Conservation (phyloP, 2,113 vertebrate genomes). For the Lamprotornis superbus region DNA sequence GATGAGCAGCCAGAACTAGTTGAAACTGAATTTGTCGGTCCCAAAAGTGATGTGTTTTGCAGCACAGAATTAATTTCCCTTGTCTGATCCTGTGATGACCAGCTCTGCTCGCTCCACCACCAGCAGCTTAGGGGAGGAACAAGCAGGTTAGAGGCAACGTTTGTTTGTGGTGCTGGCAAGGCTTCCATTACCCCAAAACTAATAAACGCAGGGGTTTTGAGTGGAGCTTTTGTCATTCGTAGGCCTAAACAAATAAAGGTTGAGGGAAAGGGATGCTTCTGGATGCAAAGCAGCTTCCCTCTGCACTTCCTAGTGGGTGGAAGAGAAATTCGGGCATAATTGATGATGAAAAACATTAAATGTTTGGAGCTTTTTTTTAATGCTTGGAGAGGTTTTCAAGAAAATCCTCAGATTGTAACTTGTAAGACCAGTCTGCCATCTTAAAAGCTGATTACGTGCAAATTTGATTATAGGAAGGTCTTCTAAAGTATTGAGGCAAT, state of each 20-base stretch:
- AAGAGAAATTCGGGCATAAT: fast-evolving
- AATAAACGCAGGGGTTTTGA: neutral
- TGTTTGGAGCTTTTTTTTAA: neutral
- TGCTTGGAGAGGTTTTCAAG: neutral
- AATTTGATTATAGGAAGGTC: neutral
- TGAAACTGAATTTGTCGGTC: neutral
- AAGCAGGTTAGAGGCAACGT: neutral
- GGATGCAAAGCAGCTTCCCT: neutral
- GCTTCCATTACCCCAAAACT: neutral
- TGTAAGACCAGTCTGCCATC: neutral
- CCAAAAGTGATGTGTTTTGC: neutral
- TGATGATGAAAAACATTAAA: neutral
- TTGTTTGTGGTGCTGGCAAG: neutral
- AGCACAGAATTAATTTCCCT: neutral
- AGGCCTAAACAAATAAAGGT: neutral
- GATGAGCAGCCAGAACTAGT: fast-evolving
- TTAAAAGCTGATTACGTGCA: neutral
- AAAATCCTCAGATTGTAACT: neutral
- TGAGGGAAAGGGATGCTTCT: neutral
- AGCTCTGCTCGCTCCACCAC: neutral
- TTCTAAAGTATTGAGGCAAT: neutral
- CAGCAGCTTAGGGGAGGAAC: neutral
- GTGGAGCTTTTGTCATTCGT: neutral
- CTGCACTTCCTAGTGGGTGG: fast-evolving
- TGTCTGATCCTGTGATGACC: neutral